Evolutionary conservation across 2,113 vertebrate genomes (phyloP).

Genomic region (Tringa solitaria): DNA sequence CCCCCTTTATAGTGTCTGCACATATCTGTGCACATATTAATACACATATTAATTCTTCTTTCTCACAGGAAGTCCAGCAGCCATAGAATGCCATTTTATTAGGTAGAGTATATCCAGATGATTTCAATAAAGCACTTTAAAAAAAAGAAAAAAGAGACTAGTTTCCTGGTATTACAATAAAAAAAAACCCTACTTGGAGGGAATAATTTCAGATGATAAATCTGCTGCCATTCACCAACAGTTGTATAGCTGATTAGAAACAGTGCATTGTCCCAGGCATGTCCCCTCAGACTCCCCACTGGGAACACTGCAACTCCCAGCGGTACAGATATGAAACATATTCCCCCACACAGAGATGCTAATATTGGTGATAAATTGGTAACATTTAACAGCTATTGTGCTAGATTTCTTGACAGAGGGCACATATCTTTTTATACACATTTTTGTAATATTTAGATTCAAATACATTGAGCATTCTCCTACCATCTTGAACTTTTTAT

Average conservation of each 20-base stretch:
- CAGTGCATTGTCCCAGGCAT: not conserved
- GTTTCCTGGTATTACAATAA: conserved; percentile 73
- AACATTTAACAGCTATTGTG: not conserved
- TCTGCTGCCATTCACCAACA: conserved; percentile 64
- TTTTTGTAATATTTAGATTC: not conserved
- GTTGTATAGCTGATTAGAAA: conserved; percentile 58
- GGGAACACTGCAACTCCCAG: not conserved
- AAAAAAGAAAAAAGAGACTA: not conserved
- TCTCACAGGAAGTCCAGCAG: conserved; percentile 70
- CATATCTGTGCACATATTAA: no score
- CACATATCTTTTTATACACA: not conserved
- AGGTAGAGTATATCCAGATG: conserved; percentile 73
- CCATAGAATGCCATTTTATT: conserved; percentile 60
- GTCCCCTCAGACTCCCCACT: not conserved
- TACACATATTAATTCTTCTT: conserved; percentile 50
- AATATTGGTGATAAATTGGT: not conserved
- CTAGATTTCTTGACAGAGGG: not conserved
- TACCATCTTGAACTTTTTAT: not conserved
- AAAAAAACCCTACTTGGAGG: conserved; percentile 64
- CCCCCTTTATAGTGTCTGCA: not conserved
- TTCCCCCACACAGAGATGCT: not conserved
- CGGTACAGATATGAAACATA: not conserved
- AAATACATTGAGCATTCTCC: not conserved
- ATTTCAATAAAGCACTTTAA: conserved; percentile 71
- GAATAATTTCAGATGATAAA: conserved; percentile 72